Evolutionary conservation across 2,888 invertebrate genomes (phyloP).

Genomic region (Cephus nigrinus): DNA sequence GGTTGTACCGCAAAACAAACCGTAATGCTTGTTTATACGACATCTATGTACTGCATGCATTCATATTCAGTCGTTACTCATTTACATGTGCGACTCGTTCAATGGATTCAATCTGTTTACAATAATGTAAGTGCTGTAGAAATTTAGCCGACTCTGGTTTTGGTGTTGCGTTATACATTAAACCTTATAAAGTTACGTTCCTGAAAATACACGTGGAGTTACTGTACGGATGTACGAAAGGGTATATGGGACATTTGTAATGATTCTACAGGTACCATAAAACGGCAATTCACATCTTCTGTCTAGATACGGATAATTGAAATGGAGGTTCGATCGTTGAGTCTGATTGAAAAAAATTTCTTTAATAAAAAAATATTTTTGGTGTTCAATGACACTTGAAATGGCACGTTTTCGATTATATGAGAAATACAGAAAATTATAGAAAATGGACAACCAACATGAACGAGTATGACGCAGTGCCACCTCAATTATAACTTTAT

Average conservation of each 20-base stretch:
- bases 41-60: constrained; percentile 26
- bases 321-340: not conserved
- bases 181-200: not conserved
- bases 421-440: not conserved
- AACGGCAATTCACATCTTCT: not conserved
- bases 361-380: no score
- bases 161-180: not conserved
- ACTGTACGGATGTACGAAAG: not conserved
- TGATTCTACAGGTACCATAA: not conserved
- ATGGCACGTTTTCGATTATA: not conserved
- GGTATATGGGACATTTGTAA: not conserved
- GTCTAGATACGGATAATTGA: not conserved
- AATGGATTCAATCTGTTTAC: not conserved
- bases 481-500: constrained; percentile 4
- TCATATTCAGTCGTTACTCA: constrained; percentile 37
- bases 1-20: constrained; percentile 44
- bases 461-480: not conserved
- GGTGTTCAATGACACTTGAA: no score
- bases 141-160: not conserved
- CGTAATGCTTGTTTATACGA: constrained; percentile 46
- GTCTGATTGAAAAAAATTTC: not conserved
- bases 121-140: not conserved
- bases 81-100: constrained; percentile 32
- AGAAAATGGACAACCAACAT: not conserved
- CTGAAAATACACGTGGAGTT: not conserved